phyloP scores from a whole-genome alignment of 92 coral and sea anemone genomes.

The Siderastrea radians region DNA sequence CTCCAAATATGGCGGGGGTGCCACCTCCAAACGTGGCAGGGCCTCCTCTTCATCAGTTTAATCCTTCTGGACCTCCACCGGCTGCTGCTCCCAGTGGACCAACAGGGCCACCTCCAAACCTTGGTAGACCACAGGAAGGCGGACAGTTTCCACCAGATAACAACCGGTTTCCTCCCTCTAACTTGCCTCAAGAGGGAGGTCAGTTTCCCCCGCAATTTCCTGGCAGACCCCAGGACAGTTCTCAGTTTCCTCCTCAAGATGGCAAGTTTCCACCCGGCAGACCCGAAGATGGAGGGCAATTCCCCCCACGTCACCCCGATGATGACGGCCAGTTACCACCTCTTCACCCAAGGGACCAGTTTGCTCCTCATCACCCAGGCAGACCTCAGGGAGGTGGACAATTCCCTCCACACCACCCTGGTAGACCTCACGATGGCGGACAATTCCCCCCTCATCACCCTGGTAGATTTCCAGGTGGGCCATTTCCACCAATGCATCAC shows the following conservation, averaged over 20 bases:
- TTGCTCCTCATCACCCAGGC: slow-evolving; percentile 47
- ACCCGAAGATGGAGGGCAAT: slow-evolving; percentile 23
- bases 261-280: slow-evolving; percentile 50
- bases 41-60: slow-evolving; percentile 60
- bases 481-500: slow-evolving; percentile 49
- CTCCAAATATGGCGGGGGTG: slow-evolving; percentile 50
- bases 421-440: slow-evolving; percentile 58
- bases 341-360: slow-evolving; percentile 48
- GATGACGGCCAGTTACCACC: slow-evolving; percentile 59
- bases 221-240: slow-evolving; percentile 41
- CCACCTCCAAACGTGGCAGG: slow-evolving; percentile 80
- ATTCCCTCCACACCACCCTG: slow-evolving; percentile 41
- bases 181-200: slow-evolving; percentile 38
- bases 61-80: slow-evolving; percentile 37
- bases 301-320: slow-evolving; percentile 18
- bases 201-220: slow-evolving; percentile 56
- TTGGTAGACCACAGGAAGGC: slow-evolving; percentile 60
- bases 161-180: slow-evolving; percentile 42
- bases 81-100: slow-evolving; percentile 19
- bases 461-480: slow-evolving; percentile 58
- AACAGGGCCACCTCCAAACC: slow-evolving; percentile 28
- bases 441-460: slow-evolving; percentile 67
- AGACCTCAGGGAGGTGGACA: slow-evolving; percentile 31
- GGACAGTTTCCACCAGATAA: slow-evolving; percentile 62
- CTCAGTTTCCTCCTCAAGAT: slow-evolving; percentile 39